Percentiles rank a stretch among this genome's conserved stretches.
phyloP scores from a whole-genome alignment of 2,888 invertebrate species.

The Ichneumon xanthorius region DNA sequence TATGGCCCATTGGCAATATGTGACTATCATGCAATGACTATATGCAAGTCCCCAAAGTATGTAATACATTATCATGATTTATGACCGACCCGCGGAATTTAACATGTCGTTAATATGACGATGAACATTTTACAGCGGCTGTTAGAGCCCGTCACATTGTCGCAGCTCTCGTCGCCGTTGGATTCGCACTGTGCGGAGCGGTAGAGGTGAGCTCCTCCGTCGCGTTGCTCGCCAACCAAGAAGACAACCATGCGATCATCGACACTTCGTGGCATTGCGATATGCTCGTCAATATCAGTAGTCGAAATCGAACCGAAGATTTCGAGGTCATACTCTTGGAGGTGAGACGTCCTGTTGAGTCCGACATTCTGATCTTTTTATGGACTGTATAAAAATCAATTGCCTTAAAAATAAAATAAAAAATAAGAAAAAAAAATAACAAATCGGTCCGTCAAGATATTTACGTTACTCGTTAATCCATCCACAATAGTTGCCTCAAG shows the following conservation, averaged over 20 bases:
- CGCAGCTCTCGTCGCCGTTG: conserved; percentile 86
- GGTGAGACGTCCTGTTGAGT: conserved; percentile 71
- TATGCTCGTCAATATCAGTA: conserved; percentile 82
- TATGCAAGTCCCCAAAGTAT: no score
- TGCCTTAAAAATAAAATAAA: neutral
- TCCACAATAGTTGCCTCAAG: conserved; percentile 84
- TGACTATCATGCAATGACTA: no score
- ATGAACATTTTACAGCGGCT: conserved; percentile 76
- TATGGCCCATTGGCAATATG: no score
- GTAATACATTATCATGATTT: no score
- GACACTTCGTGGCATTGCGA: conserved; percentile 84
- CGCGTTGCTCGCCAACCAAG: conserved; percentile 86
- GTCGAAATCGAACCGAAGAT: conserved; percentile 82
- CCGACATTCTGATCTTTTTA: neutral
- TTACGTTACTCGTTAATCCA: conserved; percentile 24
- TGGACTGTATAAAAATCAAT: neutral
- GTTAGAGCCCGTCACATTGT: conserved; percentile 86
- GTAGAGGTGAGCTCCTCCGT: conserved; percentile 87
- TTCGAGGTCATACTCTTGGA: conserved; percentile 81
- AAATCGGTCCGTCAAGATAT: neutral
- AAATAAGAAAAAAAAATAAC: conserved; percentile 2
- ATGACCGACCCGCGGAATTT: no score
- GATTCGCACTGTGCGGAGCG: conserved; percentile 86
- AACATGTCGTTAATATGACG: neutral
- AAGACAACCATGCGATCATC: conserved; percentile 83